Evolutionary conservation across 2,797 vertebrate genomes (phyloP), one percentile per base, ranked within the genome.

Genomic region (Rhabdophis nuchalis): DNA sequence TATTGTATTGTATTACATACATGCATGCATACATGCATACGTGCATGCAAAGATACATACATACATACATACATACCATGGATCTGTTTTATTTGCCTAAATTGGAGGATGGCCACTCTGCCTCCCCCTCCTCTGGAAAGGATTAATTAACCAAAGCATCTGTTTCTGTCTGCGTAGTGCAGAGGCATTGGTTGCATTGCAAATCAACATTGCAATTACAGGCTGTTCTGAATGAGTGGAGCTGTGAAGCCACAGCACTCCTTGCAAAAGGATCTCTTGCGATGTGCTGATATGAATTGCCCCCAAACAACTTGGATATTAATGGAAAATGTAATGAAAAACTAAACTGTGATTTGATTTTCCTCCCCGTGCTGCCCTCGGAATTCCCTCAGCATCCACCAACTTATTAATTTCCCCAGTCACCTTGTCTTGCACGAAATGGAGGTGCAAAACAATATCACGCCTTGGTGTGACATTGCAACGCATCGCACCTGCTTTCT

Each of bases 241-340:
- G 90, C 93, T 86, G 68, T 2, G 1, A 93, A 86, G 77, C 46
- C 32, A 9, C 58, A 23, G 85, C 54, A 23, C 57, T 32, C 58
- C 68, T 58, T 1, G 85, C 52, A n/a, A 92, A 64, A 90, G 54
- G 13, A 89, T 46, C 90, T 89, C 92, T 46, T 91, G 58, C 9
- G 53, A 87, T 72, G 68, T 14, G 91, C 94, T 94, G 90, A 88
- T 93, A 94, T 90, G 57, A 88, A 93, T 53, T 96, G 95, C 93
- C 96, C 92, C 97, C 97, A 97, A 97, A 97, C 95, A 95, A 96
- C 97, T 95, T 96, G 96, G 97, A 97, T 97, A 97, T 97, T 98
- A 97, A 97, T 96, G 97, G 96, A 93, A 97, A 97, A 96, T 95
- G 96, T 97, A 97, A 97, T 97, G 97, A 98, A 98, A 98, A 97